phyloP scores from a whole-genome alignment of 2,888 invertebrate species.

The Parasteatoda lunata region DNA sequence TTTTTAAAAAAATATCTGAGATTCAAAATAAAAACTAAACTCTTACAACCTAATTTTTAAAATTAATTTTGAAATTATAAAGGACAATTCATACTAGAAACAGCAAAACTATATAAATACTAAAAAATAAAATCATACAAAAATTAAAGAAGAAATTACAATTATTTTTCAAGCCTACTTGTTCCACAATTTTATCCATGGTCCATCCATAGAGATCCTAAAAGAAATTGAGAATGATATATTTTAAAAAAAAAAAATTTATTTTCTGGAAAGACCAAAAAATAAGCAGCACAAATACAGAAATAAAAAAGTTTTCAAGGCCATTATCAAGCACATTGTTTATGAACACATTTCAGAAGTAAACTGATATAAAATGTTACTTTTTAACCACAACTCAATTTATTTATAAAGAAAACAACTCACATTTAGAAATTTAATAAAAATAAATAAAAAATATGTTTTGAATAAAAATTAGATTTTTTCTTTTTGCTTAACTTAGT shows the following conservation, averaged over 20 bases:
- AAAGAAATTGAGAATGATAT: constrained; percentile 43
- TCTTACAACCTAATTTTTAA: too few relatives aligned
- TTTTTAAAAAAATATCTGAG: too few relatives aligned
- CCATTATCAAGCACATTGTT: background rate
- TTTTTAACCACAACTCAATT: background rate
- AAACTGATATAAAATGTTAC: background rate
- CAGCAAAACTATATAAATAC: too few relatives aligned
- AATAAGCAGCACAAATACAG: background rate
- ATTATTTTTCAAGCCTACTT: constrained; percentile 90
- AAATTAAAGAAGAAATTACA: constrained; percentile 77
- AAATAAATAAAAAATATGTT: too few relatives aligned
- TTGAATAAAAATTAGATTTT: too few relatives aligned
- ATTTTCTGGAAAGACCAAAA: background rate
- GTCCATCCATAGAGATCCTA: constrained; percentile 98
- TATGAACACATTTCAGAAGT: background rate
- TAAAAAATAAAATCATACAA: too few relatives aligned
- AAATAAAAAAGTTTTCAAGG: background rate
- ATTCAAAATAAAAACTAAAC: too few relatives aligned
- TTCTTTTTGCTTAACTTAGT: too few relatives aligned
- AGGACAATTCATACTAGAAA: too few relatives aligned
- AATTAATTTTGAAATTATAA: too few relatives aligned
- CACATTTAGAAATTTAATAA: background rate
- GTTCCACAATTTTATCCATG: constrained; percentile 95
- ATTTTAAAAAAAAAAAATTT: constrained; percentile 3
- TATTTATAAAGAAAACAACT: background rate